Evolutionary conservation across 2,113 vertebrate genomes (phyloP).

Genomic region (Myanophis thanlyinensis): DNA sequence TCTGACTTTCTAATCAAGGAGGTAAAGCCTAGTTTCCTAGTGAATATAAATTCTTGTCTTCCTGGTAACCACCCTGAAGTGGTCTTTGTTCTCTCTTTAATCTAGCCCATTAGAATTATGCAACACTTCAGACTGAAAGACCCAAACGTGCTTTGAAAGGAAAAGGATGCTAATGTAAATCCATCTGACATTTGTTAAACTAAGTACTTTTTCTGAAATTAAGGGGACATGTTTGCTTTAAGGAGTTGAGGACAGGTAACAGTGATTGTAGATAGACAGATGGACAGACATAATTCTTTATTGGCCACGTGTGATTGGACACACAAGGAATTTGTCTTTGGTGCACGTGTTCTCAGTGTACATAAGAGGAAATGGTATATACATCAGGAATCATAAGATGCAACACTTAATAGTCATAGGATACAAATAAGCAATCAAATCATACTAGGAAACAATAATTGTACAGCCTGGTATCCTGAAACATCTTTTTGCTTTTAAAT

Average conservation of each 20-base stretch:
- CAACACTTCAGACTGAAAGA: not conserved
- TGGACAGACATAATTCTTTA: too few relatives aligned
- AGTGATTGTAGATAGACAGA: too few relatives aligned
- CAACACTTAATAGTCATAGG: too few relatives aligned
- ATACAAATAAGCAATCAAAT: too few relatives aligned
- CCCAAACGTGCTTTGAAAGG: not conserved
- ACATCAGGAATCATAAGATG: too few relatives aligned
- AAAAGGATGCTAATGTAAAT: not conserved
- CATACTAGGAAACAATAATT: not conserved
- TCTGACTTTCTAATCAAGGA: not conserved
- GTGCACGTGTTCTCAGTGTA: too few relatives aligned
- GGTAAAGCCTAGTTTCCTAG: not conserved
- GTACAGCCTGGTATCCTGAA: not conserved
- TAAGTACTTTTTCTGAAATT: not conserved
- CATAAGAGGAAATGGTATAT: too few relatives aligned
- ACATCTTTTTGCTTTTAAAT: not conserved
- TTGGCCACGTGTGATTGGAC: too few relatives aligned
- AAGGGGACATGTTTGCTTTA: not conserved
- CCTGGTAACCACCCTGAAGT: not conserved
- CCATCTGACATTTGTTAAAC: not conserved
- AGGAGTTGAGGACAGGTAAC: not conserved
- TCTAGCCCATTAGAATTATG: not conserved
- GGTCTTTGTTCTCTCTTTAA: not conserved
- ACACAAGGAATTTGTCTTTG: too few relatives aligned
- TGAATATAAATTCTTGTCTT: not conserved